Evolutionary conservation across 2,113 vertebrate genomes (phyloP), one percentile per base, ranked within the genome.

Genomic region (Halcyon senegalensis): DNA sequence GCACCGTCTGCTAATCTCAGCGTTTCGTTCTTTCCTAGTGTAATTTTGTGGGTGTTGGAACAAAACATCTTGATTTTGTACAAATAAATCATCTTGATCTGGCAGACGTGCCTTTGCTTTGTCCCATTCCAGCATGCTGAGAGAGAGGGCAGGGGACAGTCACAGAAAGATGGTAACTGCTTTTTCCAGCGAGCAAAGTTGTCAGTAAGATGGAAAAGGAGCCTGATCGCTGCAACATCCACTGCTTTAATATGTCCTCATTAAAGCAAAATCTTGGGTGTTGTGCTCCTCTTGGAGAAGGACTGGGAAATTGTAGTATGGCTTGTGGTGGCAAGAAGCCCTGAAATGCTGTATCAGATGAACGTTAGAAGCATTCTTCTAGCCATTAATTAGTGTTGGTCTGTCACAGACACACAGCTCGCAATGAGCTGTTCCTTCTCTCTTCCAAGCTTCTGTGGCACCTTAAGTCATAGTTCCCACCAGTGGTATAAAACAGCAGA

Each of bases 1-100:
- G 33, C 48, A 2, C 33, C 3, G 0, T 5, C 48, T 16, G 10
- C 3, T 25, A 0, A 17, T 39, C 37, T 5, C 48, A 5, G 12
- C 16, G 6, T 31, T 51, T 16, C 8, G 2, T 27, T 58, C n/a
- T 46, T 39, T 33, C 46, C 37, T 9, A 0, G 24, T 6, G 41
- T 53, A 10, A 30, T 44, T 51, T 25, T 23, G n/a, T 30, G 46
- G 3, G 14, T 24, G 27, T 10, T 16, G 12, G 39, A 69, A 35
- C 8, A 9, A 60, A 51, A 13, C 59, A 0, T n/a, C 53, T n/a
- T 18, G 11, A 5, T 28, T 72, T 68, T 23, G 30, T 21, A 7
- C 43, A 19, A 48, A 23, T 8, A 19, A 35, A 37, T 69, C 23
- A 2, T 8, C 0, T 10, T 12, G 9, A 5, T 41, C 46, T 31